Percentiles rank a stretch among this genome's conserved stretches.
Conservation (phyloP, 2,888 invertebrate genomes). For the Drosophila crucigera region DNA sequence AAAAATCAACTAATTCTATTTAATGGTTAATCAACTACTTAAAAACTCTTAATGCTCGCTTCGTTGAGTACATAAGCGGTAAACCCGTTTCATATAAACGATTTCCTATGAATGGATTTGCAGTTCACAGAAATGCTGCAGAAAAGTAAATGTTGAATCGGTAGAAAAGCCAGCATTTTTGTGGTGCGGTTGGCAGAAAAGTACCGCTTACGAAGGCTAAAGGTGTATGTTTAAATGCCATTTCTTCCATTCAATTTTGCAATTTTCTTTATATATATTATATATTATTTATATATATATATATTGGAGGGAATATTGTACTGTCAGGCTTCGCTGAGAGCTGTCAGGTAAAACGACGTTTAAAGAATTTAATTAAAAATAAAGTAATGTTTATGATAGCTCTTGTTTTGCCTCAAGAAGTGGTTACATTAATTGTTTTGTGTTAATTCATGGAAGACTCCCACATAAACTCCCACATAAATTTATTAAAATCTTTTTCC, state of each 20-base stretch:
- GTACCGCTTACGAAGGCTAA: not conserved
- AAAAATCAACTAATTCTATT: not conserved
- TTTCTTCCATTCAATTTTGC: not conserved
- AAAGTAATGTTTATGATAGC: not conserved
- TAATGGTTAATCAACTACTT: slow-evolving; percentile 13
- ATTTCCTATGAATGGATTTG: not conserved
- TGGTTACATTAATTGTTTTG: not conserved
- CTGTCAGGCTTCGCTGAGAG: not conserved
- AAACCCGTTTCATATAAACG: slow-evolving; percentile 7
- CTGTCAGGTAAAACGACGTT: not conserved
- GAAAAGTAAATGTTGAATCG: not conserved
- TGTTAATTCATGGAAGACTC: not conserved
- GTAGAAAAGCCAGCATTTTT: not conserved
- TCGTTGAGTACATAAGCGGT: not conserved
- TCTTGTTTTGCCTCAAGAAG: not conserved
- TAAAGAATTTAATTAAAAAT: not conserved
- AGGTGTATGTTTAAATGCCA: not conserved
- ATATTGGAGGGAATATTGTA: not conserved
- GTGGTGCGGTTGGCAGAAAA: not conserved
- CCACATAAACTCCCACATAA: not conserved
- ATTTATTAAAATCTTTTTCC: not conserved
- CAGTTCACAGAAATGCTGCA: not conserved
- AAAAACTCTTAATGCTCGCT: not conserved
- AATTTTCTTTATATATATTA: not conserved
- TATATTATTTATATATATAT: not conserved